Evolutionary conservation across 2,797 vertebrate species (phyloP), one percentile per base, ranked within the genome.

Genomic region (Platyrinchus mystaceus): DNA sequence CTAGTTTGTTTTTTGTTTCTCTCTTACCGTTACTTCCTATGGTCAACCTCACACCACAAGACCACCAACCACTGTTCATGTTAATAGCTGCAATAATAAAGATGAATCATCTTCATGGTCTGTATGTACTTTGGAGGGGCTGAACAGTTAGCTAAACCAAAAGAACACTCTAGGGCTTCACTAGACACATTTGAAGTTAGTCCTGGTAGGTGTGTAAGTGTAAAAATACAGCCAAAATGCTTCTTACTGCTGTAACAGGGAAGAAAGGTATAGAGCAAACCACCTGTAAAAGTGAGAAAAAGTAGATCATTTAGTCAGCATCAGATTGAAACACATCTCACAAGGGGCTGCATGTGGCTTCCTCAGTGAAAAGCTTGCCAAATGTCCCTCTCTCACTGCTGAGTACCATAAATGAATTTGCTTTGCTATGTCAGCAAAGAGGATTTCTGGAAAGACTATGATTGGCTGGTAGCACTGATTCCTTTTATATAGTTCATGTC

Each of bases 81-180:
- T 43, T 87, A 75, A 85, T 34, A 79, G 47, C 18, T 88, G 9
- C 70, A 92, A 10, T 74, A 85, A 89, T 0, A 93, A 19, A 88
- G 47, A 67, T 58, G 60, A 68, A 92, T 90, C 53, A 82, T 58
- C 26, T 75, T 91, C 58, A 68, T 2, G 1, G 67, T 89, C 79
- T 84, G 73, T 53, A 91, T 3, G 2, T 41, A 84, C 47, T 91
- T 73, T 50, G 17, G 50, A 86, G 55, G 55, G 43, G 16, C 49
- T 78, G 23, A 77, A 73, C 32, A 30, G 67, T 83, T 88, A 91
- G 46, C 60, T 76, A 66, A 84, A 79, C 39, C 83, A 59, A 26
- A 16, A 87, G 34, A 87, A 67, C 26, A 50, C 17, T 36, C 18
- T 10, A 73, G 1, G 4, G 76, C 36, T 80, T 69, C 60, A 32